Base-by-base conservation (phyloP, 1,140 invertebrate genomes). In the Chrysopa pallens region DNA sequence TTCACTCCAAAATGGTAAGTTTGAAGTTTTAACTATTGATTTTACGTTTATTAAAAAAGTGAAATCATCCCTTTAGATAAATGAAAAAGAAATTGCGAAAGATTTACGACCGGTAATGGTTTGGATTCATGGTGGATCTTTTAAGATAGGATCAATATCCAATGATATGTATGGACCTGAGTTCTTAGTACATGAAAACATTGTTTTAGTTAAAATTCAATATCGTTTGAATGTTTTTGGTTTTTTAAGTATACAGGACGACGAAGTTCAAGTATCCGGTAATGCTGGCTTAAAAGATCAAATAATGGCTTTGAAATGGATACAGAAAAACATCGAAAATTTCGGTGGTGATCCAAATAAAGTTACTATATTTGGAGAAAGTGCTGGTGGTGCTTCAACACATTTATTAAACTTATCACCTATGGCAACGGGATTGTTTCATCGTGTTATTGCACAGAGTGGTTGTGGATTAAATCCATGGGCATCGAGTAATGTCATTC, bases 261-360 rank as follows among this genome's bases (percentile, higher is more conserved):
- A 53, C 8, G 48, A 53, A 1, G 45, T 66, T 6, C 58, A 57
- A 47, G 59, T 67, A 11, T 62, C 67, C 38, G 74, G 74, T 13
- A 77, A 77, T 57, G 72, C 68, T 35, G 74, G 73, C 3, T 56
- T 78, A 8, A 73, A 72, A 51, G 76, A 78, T 55, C 72, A 75
- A 49, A 54, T 73, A 5, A 44, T 68, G 45, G 70, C 63, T 0
- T 53, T 79, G 6, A 55, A 66, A 47, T 79, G 74, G 70, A 61
- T 78, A 4, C 58, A 69, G 46, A 56, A 59, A 38, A 69, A 71
- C 47, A 72, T 73, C 23, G 41, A 42, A 29, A 14, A 41, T 36
- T 74, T 74, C 49, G 51, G 59, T 45, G 72, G 72, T 1, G 60
- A 73, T 52, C 49, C 57, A 28, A 47, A 51, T 35, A 58, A 59